Base-by-base conservation (phyloP, 53 echinoderm and acorn worm species). In the Holothuria leucospilota region DNA sequence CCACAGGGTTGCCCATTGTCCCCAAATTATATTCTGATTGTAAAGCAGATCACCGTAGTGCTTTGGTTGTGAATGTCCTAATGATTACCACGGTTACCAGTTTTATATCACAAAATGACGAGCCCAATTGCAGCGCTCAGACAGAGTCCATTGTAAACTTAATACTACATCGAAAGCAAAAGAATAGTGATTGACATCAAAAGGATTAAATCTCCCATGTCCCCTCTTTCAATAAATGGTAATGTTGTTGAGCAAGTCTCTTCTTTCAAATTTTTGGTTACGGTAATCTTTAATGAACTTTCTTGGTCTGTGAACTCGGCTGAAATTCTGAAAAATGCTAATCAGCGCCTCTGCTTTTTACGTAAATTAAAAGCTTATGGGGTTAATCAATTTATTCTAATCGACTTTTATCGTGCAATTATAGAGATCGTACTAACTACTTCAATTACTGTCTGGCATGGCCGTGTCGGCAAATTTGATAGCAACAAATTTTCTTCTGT, bases 401-500 rank as follows among this genome's bases (percentile, higher is more conserved):
- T 3, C 34, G 2, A 34, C 34, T 34, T 68, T 68, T 68, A 68
- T 23, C 25, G 68, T 68, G 68, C 68, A 68, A 68, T 68, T n/a
- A n/a, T 68, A n/a, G 34, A 34, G 34, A 34, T 1, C 34, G 3
- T 34, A 3, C 34, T 34, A 34, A 34, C 34, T 2, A 34, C 68
- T n/a, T 68, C 68, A 68, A 25, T 68, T 25, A 68, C 68, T 20
- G 68, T 68, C 68, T 68, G 68, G 68, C n/a, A n/a, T 68, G 68
- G 68, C 68, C 25, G 68, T 20, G 68, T 68, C 5, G n/a, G 25
- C 68, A 20, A 68, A 68, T 23, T 24, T 25, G 68, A 68, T 24
- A 5, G 12, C n/a, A 24, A n/a, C 25, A 68, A 68, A 24, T 0
- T 68, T 14, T 68, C 68, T 15, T 68, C 9, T 21, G 25, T 68